phyloP scores from a whole-genome alignment of 2,888 invertebrate genomes.

The Spodoptera picta region DNA sequence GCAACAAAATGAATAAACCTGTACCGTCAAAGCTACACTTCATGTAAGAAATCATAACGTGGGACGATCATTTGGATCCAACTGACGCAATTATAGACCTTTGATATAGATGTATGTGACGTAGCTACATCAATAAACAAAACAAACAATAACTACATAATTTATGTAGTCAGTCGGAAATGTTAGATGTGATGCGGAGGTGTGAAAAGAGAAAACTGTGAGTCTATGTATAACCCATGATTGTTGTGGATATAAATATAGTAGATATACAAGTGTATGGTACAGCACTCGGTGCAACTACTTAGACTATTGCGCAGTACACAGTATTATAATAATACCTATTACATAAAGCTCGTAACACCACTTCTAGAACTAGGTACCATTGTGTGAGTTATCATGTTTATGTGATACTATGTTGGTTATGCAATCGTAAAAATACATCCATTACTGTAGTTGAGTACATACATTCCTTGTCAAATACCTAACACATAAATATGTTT shows the following conservation, averaged over 20 bases:
- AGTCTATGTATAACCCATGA: too few species aligned
- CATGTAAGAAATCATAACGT: conserved; percentile 28
- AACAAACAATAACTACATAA: conserved; percentile 20
- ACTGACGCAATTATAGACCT: conserved; percentile 36
- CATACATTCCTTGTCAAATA: not conserved
- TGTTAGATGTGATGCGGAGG: conserved; percentile 8
- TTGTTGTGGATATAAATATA: too few species aligned
- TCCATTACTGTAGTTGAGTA: conserved; percentile 3
- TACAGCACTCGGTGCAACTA: conserved; percentile 11
- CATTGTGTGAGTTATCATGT: conserved; percentile 35
- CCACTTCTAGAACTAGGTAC: conserved; percentile 25
- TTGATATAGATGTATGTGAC: conserved; percentile 30
- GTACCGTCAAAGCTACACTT: conserved; percentile 4
- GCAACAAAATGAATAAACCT: conserved; percentile 23
- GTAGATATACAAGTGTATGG: conserved; percentile 19
- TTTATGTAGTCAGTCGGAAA: conserved; percentile 25
- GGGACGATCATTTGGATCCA: conserved; percentile 31
- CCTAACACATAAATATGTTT: not conserved
- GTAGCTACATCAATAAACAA: conserved; percentile 35
- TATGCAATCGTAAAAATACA: conserved; percentile 26
- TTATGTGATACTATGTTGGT: conserved; percentile 23
- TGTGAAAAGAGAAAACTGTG: conserved; percentile 37
- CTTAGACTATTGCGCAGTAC: conserved; percentile 45
- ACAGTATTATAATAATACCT: conserved; percentile 25
- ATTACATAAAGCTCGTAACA: conserved; percentile 36